Evolutionary conservation across 2,113 vertebrate species (phyloP), one percentile per base, ranked within the genome.

Genomic region (Azemiops feae): DNA sequence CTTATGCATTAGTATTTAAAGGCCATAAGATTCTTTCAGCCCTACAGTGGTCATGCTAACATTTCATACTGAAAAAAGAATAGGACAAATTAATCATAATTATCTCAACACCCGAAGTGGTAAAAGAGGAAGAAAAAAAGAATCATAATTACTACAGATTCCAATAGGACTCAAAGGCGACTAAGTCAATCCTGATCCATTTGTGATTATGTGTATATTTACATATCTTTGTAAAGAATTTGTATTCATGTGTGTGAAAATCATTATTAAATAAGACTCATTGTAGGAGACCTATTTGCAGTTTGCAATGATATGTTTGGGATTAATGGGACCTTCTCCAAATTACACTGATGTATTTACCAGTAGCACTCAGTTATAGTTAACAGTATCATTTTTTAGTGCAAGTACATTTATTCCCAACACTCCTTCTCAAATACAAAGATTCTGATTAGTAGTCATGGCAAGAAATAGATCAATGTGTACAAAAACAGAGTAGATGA

Each of bases 391-490:
- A 57, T 18, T 50, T 53, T 34, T 86, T 30, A 57, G 6, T 45
- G 16, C 50, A 58, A 52, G 43, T 16, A 58, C 52, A 55, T 92
- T 89, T 92, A 34, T 89, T 54, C 34, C 20, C 12, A 58, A 27
- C 55, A 86, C 22, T 18, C 50, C 45, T 90, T 47, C 58, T 52
- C 88, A 86, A 55, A 87, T 92, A 90, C n/a, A 94, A 87, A 92
- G 74, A 6, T 88, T 60, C 74, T 91, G 22, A 94, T 94, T 90
- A 94, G 92, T 90, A 94, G 9, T 57, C 92, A 54, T 85, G 39
- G 30, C n/a, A 85, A 93, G 64, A 96, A 94, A 93, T 52, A 91
- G 92, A 95, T 94, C 89, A 54, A 50, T 54, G 22, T 93, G 54
- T 3, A 85, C 34, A 94, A 64, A 45, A 60, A 89, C n/a, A 89